Evolutionary conservation across 2,797 vertebrate genomes (phyloP), one percentile per base, ranked within the genome.

Genomic region (Gymnocypris eckloni): DNA sequence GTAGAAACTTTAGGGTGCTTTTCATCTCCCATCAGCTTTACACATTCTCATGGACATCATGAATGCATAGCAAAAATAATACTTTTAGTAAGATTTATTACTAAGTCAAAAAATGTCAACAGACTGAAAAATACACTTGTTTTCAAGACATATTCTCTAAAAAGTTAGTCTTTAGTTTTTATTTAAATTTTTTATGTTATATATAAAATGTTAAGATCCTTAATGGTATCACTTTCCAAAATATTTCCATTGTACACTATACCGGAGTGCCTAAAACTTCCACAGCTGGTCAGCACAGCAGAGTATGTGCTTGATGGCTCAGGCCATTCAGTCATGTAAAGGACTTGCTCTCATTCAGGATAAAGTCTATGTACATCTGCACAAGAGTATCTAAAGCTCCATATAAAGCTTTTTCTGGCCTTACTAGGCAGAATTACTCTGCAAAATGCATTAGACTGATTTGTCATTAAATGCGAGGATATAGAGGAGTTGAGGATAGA

Each of bases 401-500:
- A 85, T 54, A 59, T 70, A 33, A 45, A 45, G 25, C 22, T 43
- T 80, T n/a, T 75, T 48, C 56, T 75, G 20, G 52, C 41, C 45
- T n/a, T 73, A 22, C n/a, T 45, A 25, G 64, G 13, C 25, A 64
- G 66, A 71, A 73, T 79, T 86, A 75, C 33, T 64, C 33, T 66
- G 43, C 78, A 86, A 16, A 59, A 82, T 61, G 41, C 39, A 59
- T 61, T 81, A 69, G 43, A 52, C 10, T 13, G 52, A 50, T 15
- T 75, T 70, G 41, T 12, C 56, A 37, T 66, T 33, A 18, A 59
- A 67, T 73, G n/a, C 66, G 28, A 56, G 41, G 66, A 15, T 20
- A 56, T 6, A 18, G 33, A 45, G 50, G 61, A 82, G 45, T 25
- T 73, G 25, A 75, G 6, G 43, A 61, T 39, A 56, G 3, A 48